Evolutionary conservation across 2,888 invertebrate species (phyloP).

Genomic region (Nymphalis urticae): DNA sequence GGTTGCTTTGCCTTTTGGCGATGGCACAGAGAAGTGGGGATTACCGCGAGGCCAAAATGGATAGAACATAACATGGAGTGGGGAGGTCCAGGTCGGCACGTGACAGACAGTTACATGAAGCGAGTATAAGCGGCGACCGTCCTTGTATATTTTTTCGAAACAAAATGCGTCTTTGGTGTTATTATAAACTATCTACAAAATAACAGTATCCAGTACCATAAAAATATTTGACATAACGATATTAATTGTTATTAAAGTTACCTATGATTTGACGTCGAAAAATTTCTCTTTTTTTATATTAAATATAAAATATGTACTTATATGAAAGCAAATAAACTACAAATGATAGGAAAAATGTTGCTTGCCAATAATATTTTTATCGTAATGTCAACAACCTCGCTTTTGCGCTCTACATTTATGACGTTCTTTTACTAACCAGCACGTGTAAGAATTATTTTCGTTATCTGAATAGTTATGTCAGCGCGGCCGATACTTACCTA

Average conservation of each 20-base stretch:
- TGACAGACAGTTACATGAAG: constrained; percentile 59
- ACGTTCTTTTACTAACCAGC: constrained; percentile 42
- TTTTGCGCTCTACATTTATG: constrained; percentile 55
- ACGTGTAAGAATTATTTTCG: constrained; percentile 41
- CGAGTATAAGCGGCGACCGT: constrained; percentile 32
- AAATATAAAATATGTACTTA: neutral
- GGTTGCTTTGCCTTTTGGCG: neutral
- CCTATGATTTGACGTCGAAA: neutral
- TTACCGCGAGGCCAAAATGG: constrained; percentile 17
- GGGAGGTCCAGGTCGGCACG: constrained; percentile 47
- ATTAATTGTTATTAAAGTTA: neutral
- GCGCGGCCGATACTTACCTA: constrained; percentile 19
- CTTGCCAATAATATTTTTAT: constrained; percentile 45
- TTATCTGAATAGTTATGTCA: constrained; percentile 15
- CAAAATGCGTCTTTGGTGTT: neutral
- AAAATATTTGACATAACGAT: neutral
- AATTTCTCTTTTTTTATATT: neutral
- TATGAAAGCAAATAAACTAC: constrained; percentile 5
- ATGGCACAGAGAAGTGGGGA: constrained; percentile 31
- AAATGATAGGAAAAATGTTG: constrained; percentile 15
- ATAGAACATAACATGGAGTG: constrained; percentile 18
- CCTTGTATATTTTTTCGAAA: neutral
- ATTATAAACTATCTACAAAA: neutral
- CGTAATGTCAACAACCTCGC: constrained; percentile 63
- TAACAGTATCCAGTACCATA: neutral